A percentile compares a stretch with the other conserved stretches of the same genome.
phyloP scores from a whole-genome alignment of 2,888 invertebrate genomes.

The Lissocephala sabroskyi region DNA sequence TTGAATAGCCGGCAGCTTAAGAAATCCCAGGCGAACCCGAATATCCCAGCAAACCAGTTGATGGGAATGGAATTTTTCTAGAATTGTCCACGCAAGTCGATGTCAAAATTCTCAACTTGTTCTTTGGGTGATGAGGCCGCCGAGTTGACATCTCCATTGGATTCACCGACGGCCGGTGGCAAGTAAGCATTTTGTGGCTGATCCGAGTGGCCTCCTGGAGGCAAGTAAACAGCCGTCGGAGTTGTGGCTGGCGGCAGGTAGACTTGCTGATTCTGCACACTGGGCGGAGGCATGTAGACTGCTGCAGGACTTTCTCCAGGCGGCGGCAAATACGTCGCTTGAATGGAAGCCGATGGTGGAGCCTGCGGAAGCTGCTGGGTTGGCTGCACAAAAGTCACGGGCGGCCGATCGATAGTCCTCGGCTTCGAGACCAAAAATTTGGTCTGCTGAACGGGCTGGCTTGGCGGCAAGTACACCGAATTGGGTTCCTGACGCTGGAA shows the following conservation, averaged over 20 bases:
- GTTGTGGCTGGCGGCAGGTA: slow-evolving; percentile 1
- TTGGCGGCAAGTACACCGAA: no score
- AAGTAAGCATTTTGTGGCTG: slow-evolving; percentile 10
- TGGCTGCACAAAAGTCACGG: no score
- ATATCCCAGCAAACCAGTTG: slow-evolving; percentile 37
- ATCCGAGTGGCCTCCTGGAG: slow-evolving; percentile 5
- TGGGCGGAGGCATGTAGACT: neutral
- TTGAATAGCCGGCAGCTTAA: slow-evolving; percentile 25
- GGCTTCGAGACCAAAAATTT: no score
- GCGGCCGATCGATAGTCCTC: no score
- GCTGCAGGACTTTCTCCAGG: no score
- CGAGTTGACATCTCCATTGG: no score
- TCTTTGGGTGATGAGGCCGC: neutral
- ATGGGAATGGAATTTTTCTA: neutral
- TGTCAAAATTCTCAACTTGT: neutral
- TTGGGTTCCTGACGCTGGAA: neutral
- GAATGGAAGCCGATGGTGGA: no score
- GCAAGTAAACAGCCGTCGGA: slow-evolving; percentile 8
- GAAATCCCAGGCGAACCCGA: slow-evolving; percentile 12
- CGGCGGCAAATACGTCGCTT: no score
- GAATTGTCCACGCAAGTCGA: neutral
- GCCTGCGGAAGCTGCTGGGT: no score
- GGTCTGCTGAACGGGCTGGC: no score
- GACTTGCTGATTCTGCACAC: neutral
- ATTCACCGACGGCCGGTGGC: neutral